Percentiles rank a stretch among this genome's conserved stretches.
Conservation (phyloP, 2,797 vertebrate species). For the Glyptemys insculpta region DNA sequence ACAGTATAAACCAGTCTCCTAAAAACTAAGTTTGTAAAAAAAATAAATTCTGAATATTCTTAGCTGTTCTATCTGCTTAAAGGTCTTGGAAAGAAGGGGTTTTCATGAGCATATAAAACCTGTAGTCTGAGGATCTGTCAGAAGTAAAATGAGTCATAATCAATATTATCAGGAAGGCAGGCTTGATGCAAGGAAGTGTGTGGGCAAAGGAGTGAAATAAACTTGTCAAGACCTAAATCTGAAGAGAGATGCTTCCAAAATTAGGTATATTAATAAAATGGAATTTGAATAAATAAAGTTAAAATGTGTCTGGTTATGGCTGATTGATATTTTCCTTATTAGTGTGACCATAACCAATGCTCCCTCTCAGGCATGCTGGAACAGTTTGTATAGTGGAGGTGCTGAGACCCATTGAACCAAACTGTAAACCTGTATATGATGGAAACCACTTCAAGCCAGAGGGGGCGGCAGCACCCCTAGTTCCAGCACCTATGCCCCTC, state of each 20-base stretch:
- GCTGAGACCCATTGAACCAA: no score
- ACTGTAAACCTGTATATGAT: no score
- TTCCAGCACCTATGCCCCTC: neutral
- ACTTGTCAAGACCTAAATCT: neutral
- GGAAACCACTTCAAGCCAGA: no score
- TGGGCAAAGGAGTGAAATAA: neutral
- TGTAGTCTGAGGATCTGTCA: neutral
- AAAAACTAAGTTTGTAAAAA: neutral
- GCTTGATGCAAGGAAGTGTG: neutral
- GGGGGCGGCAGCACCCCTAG: no score
- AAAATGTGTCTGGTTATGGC: neutral
- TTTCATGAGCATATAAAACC: constrained; percentile 15
- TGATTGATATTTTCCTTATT: neutral
- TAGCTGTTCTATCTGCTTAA: neutral
- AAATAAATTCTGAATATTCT: neutral
- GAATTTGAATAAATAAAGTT: neutral
- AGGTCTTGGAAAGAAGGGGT: neutral
- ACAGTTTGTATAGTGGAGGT: no score
- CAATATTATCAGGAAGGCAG: constrained; percentile 21
- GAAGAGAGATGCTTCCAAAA: neutral
- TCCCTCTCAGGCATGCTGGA: neutral
- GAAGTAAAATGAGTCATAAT: constrained; percentile 32
- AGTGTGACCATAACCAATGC: neutral
- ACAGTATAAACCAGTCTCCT: neutral
- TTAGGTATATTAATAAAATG: neutral